A percentile compares a stretch with the other conserved stretches of the same genome.
phyloP scores from a whole-genome alignment of 1,140 invertebrate genomes.

The Pentalonia nigronervosa region DNA sequence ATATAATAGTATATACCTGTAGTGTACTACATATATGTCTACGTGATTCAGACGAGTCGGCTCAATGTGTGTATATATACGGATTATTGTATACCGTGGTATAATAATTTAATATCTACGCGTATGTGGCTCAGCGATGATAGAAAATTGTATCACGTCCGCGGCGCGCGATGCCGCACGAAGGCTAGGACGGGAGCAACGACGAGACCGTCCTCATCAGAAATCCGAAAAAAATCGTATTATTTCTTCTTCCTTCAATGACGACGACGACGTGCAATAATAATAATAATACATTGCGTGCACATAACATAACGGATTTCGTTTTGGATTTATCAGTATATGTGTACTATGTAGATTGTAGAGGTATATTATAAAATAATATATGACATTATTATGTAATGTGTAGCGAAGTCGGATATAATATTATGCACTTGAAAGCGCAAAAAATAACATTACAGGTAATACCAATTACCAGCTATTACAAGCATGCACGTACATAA shows the following conservation, averaged over 20 bases:
- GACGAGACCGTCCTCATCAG: not conserved
- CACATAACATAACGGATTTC: constrained; percentile 8
- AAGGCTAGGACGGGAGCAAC: not conserved
- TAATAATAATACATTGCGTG: not conserved
- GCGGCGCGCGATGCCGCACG: not conserved
- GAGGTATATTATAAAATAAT: too few species aligned
- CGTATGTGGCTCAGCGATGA: not conserved
- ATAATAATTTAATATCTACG: not conserved
- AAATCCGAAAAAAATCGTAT: constrained; percentile 7
- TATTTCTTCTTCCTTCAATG: not conserved
- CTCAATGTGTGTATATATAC: not conserved
- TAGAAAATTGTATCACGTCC: constrained; percentile 44
- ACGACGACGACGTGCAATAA: not conserved
- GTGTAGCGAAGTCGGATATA: not conserved
- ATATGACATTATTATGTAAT: too few species aligned
- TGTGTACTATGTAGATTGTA: not conserved
- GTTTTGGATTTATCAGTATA: not conserved
- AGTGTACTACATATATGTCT: not conserved
- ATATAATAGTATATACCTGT: not conserved
- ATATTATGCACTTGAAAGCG: not conserved
- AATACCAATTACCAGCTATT: not conserved
- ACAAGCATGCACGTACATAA: not conserved
- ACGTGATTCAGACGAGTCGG: not conserved
- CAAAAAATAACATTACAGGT: not conserved
- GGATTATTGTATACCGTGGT: not conserved